phyloP scores from a whole-genome alignment of 1,140 invertebrate genomes.

The Xylocopa sonorina region DNA sequence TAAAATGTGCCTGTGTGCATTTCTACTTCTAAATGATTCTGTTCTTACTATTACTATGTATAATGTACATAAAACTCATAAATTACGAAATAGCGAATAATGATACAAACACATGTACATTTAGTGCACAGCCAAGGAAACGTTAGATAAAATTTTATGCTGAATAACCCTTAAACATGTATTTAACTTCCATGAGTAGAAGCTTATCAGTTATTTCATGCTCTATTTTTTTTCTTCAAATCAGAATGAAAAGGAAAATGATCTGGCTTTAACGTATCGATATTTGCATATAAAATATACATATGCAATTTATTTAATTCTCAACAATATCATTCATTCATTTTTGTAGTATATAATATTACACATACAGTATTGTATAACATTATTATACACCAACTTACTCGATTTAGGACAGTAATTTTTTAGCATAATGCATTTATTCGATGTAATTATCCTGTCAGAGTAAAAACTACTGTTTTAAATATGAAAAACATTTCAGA shows the following conservation, averaged over 20 bases:
- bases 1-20: constrained; percentile 30
- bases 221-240: constrained; percentile 3
- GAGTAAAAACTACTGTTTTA: constrained; percentile 19
- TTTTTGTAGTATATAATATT: constrained; percentile 38
- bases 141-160: constrained; percentile 27
- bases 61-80: constrained; percentile 55
- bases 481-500: constrained; percentile 27
- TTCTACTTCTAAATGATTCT: constrained; percentile 39
- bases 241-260: neutral
- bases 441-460: constrained; percentile 19
- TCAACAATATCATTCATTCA: constrained; percentile 22
- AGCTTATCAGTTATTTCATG: constrained; percentile 1
- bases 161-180: constrained; percentile 11
- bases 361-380: constrained; percentile 40
- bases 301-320: constrained; percentile 30
- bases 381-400: constrained; percentile 12
- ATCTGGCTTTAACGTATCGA: constrained; percentile 6
- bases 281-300: constrained; percentile 22
- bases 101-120: constrained; percentile 36
- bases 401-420: constrained; percentile 22
- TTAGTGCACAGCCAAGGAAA: constrained; percentile 36
- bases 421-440: constrained; percentile 24
- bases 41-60: constrained; percentile 60
- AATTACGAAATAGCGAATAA: constrained; percentile 32
- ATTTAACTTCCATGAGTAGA: constrained; percentile 34